Base-by-base conservation (phyloP, 2,797 vertebrate genomes). In the Gallinago nigripennis region DNA sequence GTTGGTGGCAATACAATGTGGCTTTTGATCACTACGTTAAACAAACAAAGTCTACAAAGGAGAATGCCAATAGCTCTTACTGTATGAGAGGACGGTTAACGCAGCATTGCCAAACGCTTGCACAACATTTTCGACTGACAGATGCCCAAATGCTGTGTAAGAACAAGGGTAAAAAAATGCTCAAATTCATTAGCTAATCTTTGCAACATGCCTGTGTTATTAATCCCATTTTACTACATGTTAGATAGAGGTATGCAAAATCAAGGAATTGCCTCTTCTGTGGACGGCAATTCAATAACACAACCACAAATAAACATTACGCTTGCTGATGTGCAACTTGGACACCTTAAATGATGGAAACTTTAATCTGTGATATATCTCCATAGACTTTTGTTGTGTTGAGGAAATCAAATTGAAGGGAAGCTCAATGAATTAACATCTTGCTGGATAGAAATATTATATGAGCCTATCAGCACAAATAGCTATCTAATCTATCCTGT, bases 1-100 rank as follows among this genome's bases (percentile, higher is more conserved):
- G 83, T 92, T 90, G 85, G 91, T 94, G 94, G 82, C 95, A 92
- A 76, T 83, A 82, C 89, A 95, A 82, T 35, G 39, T 53, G 83
- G 56, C 86, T 97, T 94, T 93, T 82, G 85, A 95, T 95, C 91
- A 82, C 57, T 43, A 12, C 2, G 7, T 91, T 94, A 91, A 95
- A 92, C 65, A 95, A 95, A 95, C 77, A 91, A 88, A 78, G 77
- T 30, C 82, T 88, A 15, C 39, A n/a, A 41, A 0, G 0, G 61
- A 88, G 91, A 76, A 80, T 5, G 20, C 63, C 69, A 90, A 48
- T 90, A 76, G 76, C 46, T 86, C 51, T 48, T 72, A 45, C 48
- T 77, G 58, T 70, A 60, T 27, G 66, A 56, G 39, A 76, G 39
- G 80, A 94, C 9, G 2, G 16, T 90, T 83, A 79, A 39, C 51